Conservation (phyloP, 53 echinoderm and acorn worm genomes). For the Crossaster papposus region DNA sequence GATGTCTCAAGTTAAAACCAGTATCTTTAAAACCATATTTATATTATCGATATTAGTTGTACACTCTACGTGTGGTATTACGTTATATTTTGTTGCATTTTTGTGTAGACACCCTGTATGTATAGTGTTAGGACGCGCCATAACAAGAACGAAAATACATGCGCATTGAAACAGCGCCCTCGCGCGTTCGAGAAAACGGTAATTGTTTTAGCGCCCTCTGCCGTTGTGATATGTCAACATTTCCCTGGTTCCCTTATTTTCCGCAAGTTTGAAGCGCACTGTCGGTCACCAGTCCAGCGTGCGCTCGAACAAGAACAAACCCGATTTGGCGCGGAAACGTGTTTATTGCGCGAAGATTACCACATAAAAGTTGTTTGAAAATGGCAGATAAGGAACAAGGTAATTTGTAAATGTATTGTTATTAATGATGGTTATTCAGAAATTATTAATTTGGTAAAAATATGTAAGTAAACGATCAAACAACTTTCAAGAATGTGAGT, state of each 20-base stretch:
- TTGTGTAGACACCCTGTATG: too few relatives aligned
- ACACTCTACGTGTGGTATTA: too few relatives aligned
- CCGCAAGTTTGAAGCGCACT: not conserved
- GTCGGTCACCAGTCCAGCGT: slow-evolving; percentile 23
- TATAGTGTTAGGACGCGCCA: too few relatives aligned
- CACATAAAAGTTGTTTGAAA: not conserved
- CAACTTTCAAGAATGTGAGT: too few relatives aligned
- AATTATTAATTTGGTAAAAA: not conserved
- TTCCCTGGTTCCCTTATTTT: slow-evolving; percentile 26
- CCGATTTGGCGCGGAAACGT: slow-evolving; percentile 58
- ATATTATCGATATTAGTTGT: too few relatives aligned
- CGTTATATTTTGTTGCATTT: too few relatives aligned
- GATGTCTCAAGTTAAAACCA: too few relatives aligned
- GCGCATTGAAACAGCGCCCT: too few relatives aligned
- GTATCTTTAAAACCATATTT: too few relatives aligned
- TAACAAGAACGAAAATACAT: too few relatives aligned
- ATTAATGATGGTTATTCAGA: not conserved
- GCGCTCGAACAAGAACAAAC: slow-evolving; percentile 37
- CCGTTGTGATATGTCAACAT: not conserved
- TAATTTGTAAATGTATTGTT: not conserved
- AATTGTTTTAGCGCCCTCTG: slow-evolving; percentile 29
- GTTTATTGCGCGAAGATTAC: not conserved
- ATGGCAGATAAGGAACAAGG: slow-evolving; percentile 56
- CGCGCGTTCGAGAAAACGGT: too few relatives aligned
- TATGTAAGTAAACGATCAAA: not conserved